Evolutionary conservation across 2,113 vertebrate species (phyloP), one percentile per base, ranked within the genome.

Genomic region (Tympanuchus pallidicinctus): DNA sequence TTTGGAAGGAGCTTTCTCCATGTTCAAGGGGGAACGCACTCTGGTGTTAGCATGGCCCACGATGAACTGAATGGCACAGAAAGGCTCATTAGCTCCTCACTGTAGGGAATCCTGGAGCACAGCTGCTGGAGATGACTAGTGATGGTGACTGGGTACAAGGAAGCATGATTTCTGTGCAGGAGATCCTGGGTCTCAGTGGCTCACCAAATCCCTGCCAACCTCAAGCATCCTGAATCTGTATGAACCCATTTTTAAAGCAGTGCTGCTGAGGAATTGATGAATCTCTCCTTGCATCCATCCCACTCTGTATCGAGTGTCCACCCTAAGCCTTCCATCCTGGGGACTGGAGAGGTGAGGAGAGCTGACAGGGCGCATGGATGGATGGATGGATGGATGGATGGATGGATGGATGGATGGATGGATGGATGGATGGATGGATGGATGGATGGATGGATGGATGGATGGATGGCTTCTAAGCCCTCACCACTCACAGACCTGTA

Each of bases 291-390:
- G 17, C 48, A 7, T 61, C 30, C 2, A 8, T 61, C 30, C 2
- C 1, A 0, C 16, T 18, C 40, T 38, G 28, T 66, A 30, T 14
- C 1, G 1, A 0, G 0, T 3, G 4, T 20, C 56, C 7, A 3
- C 13, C 66, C 8, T n/a, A 30, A 43, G 11, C 30, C 40, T 61
- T n/a, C 60, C 32, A 8, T 7, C 21, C 48, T 11, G 34, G 27
- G 22, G 15, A 27, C 54, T 11, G 18, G 40, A 66, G 40, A 28
- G 34, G 30, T 17, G 48, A 2, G 13, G 40, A 52, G 61, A 32
- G 45, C 34, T 22, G 34, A 13, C 17, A 48, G 27, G 48, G 45
- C 7, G 42, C 6, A 2, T 27, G 50, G 25, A 15, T 9, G 50
- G 50, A 3, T 15, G 50, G 25, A 2, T 27, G 25, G 25, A 27